phyloP scores from a whole-genome alignment of 2,797 vertebrate genomes.

The Craterocephalus amniculus region DNA sequence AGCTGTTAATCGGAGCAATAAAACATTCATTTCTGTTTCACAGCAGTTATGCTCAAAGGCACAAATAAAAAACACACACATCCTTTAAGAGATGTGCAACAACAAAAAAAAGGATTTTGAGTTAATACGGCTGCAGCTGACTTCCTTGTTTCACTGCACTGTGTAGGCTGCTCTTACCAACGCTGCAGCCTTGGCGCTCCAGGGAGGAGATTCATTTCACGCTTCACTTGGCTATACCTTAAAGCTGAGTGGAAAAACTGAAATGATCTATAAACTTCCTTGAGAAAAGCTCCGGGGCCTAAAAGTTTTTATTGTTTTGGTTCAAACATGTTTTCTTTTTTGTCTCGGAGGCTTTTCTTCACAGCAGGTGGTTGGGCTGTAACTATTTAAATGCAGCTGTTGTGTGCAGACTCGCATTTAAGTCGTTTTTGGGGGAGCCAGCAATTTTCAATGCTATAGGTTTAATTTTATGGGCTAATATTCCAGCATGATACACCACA shows the following conservation, averaged over 20 bases:
- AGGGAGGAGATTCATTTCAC: too few relatives aligned
- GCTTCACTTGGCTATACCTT: too few relatives aligned
- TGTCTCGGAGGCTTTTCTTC: background rate
- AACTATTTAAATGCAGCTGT: background rate
- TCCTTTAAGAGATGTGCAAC: background rate
- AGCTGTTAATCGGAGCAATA: slow-evolving; percentile 1
- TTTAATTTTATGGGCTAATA: too few relatives aligned
- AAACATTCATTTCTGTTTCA: background rate
- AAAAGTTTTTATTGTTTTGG: too few relatives aligned
- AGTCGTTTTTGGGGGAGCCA: background rate
- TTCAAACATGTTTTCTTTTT: background rate
- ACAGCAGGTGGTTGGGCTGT: slow-evolving; percentile 1
- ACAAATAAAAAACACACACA: background rate
- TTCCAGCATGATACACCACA: too few relatives aligned
- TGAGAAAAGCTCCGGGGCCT: too few relatives aligned
- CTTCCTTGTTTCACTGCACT: background rate
- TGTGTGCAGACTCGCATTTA: background rate
- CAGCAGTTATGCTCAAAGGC: background rate
- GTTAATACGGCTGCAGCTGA: background rate
- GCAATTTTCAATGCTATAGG: too few relatives aligned
- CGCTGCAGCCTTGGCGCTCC: too few relatives aligned
- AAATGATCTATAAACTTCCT: too few relatives aligned
- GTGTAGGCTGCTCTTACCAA: too few relatives aligned
- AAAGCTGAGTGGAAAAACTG: too few relatives aligned
- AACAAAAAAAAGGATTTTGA: background rate